A percentile compares a stretch with the other conserved stretches of the same genome.
Conservation (phyloP, 2,888 invertebrate species). For the Brenthis hecate region DNA sequence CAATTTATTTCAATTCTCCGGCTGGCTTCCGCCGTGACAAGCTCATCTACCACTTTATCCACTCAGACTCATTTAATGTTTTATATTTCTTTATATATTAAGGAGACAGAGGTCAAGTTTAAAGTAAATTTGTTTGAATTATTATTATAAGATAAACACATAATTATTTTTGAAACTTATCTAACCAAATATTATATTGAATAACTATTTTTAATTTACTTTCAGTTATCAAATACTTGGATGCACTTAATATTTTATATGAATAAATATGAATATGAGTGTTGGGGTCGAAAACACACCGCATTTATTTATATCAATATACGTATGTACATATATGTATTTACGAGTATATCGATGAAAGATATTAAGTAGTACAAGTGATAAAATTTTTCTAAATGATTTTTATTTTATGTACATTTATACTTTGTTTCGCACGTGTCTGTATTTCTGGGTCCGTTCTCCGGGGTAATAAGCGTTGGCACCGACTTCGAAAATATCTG, state of each 20-base stretch:
- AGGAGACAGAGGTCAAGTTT: neutral
- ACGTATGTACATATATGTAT: too few species aligned
- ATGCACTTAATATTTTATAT: too few species aligned
- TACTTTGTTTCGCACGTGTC: neutral
- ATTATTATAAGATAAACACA: neutral
- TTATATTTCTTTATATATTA: conserved; percentile 4
- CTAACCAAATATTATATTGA: too few species aligned
- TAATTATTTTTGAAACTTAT: too few species aligned
- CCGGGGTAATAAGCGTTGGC: neutral
- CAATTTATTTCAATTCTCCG: conserved; percentile 23
- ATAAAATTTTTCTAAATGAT: neutral
- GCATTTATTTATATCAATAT: too few species aligned
- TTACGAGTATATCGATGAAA: too few species aligned
- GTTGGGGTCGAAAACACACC: too few species aligned
- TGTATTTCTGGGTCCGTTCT: conserved; percentile 6
- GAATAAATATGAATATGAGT: too few species aligned
- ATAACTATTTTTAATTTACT: too few species aligned
- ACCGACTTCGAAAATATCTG: too few species aligned
- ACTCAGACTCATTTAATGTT: conserved; percentile 10
- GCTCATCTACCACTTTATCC: conserved; percentile 19
- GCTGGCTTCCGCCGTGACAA: conserved; percentile 22
- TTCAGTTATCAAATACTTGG: too few species aligned
- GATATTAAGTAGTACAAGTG: too few species aligned
- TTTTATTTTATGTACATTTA: neutral
- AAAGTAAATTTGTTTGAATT: neutral